These are phyloP conservation scores for Phenganax subtilis DNA, from an alignment of 92 coral and sea anemone species.

Conservation along the genomic window DNA sequence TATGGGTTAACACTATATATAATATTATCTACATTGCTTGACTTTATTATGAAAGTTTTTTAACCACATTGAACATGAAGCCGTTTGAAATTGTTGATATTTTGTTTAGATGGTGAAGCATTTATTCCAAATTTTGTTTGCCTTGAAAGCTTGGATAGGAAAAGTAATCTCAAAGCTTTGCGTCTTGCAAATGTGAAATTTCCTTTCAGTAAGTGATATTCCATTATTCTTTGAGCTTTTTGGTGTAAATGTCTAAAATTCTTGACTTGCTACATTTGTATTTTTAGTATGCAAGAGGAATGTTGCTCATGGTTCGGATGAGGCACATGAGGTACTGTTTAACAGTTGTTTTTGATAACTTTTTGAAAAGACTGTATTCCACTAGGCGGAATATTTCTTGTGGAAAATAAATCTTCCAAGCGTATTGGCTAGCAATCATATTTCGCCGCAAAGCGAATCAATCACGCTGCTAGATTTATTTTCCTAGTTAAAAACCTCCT, in stretches of 20 bases:
- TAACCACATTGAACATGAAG: background rate
- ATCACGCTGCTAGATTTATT: too few relatives aligned
- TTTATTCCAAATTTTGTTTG: conserved; percentile 90
- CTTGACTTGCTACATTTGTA: background rate
- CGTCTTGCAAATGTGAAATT: conserved; percentile 74
- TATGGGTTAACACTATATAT: too few relatives aligned
- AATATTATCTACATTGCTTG: too few relatives aligned
- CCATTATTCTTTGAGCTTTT: background rate
- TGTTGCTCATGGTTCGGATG: conserved; percentile 90
- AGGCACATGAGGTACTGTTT: conserved; percentile 73
- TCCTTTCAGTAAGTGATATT: conserved; percentile 75
- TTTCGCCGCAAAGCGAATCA: too few relatives aligned
- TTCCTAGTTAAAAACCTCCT: too few relatives aligned
- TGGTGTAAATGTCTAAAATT: background rate
- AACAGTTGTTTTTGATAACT: background rate
- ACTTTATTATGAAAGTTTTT: background rate
- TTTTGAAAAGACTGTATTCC: background rate
- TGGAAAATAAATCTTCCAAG: too few relatives aligned
- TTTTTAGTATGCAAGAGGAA: conserved; percentile 83
- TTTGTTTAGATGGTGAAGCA: conserved; percentile 58
- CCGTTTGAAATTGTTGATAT: background rate
- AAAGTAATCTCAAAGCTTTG: conserved; percentile 60
- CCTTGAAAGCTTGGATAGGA: conserved; percentile 64
- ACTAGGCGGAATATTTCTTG: too few relatives aligned
- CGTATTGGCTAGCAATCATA: background rate